phyloP scores from a whole-genome alignment of 2,888 invertebrate genomes.

The Apodemia mormo region DNA sequence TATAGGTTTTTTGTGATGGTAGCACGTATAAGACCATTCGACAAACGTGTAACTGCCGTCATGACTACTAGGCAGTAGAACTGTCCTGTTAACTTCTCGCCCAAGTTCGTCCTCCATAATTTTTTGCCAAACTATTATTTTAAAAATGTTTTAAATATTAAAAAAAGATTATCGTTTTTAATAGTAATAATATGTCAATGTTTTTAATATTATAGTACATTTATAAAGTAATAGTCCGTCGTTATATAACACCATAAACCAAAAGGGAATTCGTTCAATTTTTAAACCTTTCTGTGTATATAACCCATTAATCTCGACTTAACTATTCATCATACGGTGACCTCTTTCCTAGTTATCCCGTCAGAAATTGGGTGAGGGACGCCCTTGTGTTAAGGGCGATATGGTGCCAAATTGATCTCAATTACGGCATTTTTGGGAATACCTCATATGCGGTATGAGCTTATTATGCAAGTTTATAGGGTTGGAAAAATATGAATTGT shows the following conservation, averaged over 20 bases:
- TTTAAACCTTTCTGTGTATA: slow-evolving; percentile 33
- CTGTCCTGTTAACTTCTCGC: too few relatives aligned
- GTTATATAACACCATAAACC: too few relatives aligned
- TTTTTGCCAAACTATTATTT: too few relatives aligned
- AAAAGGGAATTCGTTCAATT: neutral
- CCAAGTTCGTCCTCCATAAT: too few relatives aligned
- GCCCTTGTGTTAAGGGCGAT: neutral
- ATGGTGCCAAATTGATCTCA: slow-evolving; percentile 3
- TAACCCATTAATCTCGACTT: slow-evolving; percentile 59
- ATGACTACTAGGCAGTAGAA: too few relatives aligned
- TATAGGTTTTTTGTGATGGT: too few relatives aligned
- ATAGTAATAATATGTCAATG: too few relatives aligned
- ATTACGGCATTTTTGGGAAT: slow-evolving; percentile 19
- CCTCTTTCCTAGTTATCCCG: slow-evolving; percentile 61
- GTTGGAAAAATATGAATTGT: neutral
- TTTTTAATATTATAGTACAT: slow-evolving; percentile 47
- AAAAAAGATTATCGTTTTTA: too few relatives aligned
- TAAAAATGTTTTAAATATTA: too few relatives aligned
- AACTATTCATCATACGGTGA: slow-evolving; percentile 61
- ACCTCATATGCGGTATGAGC: slow-evolving; percentile 13
- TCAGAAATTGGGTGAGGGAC: slow-evolving; percentile 51
- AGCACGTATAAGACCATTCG: too few relatives aligned
- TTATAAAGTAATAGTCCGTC: slow-evolving; percentile 3
- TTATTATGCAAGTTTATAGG: neutral
- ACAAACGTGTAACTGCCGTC: too few relatives aligned